Evolutionary conservation across 2,113 vertebrate genomes (phyloP).

Genomic region (Platanista minor): DNA sequence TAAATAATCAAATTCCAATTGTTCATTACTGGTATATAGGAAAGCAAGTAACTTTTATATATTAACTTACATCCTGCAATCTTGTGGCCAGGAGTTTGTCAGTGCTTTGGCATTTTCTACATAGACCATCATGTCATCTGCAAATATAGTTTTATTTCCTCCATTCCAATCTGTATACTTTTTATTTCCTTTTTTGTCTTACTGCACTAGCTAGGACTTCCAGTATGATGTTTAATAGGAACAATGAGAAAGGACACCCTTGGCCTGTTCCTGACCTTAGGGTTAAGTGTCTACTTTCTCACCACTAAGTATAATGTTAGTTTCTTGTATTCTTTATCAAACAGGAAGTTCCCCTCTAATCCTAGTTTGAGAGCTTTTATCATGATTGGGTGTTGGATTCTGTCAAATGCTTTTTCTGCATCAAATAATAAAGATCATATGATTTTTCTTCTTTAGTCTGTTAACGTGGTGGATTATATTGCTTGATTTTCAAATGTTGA

Average conservation of each 20-base stretch:
- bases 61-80: background rate
- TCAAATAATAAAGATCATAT: background rate
- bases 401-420: background rate
- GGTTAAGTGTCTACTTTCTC: background rate
- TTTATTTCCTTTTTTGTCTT: background rate
- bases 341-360: background rate
- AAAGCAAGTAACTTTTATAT: background rate
- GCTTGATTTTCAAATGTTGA: constrained; percentile 1
- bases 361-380: background rate
- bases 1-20: background rate
- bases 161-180: background rate
- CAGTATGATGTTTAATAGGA: background rate
- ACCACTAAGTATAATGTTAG: background rate
- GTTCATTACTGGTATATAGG: background rate
- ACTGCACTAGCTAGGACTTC: background rate
- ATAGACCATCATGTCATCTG: background rate
- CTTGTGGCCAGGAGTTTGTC: background rate
- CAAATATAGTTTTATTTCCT: background rate
- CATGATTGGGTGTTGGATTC: background rate
- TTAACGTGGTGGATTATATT: background rate
- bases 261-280: background rate
- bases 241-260: background rate
- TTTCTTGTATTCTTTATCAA: background rate
- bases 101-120: background rate
- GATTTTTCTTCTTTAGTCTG: background rate